These are phyloP conservation scores for Mystacides longicornis DNA, from an alignment of 2,888 invertebrate species.

Conservation along the genomic window DNA sequence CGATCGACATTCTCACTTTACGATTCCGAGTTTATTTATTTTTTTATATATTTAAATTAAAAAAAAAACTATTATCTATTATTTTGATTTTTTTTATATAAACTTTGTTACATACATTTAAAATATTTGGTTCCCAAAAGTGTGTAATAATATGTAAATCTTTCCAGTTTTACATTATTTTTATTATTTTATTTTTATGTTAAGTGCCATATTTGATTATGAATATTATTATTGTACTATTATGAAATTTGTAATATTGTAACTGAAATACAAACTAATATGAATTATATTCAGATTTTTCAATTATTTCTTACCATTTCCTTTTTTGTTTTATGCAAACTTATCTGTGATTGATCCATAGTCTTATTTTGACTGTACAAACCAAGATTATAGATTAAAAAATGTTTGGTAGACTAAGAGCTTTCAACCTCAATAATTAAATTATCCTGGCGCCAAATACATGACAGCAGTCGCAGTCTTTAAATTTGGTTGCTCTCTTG, in stretches of 20 bases:
- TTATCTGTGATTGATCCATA: no score
- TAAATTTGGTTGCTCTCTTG: no score
- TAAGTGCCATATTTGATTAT: constrained; percentile 22
- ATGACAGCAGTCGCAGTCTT: no score
- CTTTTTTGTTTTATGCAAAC: no score
- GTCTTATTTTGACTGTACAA: no score
- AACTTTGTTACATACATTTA: no score
- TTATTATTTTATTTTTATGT: constrained; percentile 24
- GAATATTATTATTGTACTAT: constrained; percentile 7
- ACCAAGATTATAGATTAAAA: no score
- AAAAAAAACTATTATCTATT: not conserved
- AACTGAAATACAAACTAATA: constrained; percentile 26
- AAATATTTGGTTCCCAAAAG: no score
- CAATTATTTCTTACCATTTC: no score
- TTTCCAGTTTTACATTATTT: constrained; percentile 21
- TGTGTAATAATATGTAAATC: constrained; percentile 12
- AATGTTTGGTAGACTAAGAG: no score
- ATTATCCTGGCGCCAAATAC: no score
- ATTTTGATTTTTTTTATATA: constrained; percentile 13
- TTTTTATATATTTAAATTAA: constrained; percentile 8
- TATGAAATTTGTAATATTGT: constrained; percentile 26
- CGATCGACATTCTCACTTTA: constrained; percentile 25
- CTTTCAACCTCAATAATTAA: no score
- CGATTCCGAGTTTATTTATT: constrained; percentile 20
- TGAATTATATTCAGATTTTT: constrained; percentile 11